Base-by-base conservation (phyloP, 30 jellyfish, hydroid and myxozoan species). In the Aurelia sp. region DNA sequence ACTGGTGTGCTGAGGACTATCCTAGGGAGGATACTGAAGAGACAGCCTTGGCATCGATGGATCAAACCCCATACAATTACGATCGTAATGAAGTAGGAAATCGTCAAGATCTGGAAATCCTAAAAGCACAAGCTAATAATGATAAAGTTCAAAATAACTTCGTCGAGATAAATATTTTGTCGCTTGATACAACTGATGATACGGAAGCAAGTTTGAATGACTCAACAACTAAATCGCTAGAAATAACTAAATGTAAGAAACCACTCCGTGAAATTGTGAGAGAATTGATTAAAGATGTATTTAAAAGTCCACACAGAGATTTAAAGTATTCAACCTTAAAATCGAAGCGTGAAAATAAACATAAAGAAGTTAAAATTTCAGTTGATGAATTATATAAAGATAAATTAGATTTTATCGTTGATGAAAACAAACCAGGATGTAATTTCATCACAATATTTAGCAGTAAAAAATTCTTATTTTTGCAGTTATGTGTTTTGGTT, bases 331-430 rank as follows among this genome's bases (percentile, higher is more conserved):
- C 37, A 55, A 67, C 76, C 23, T 13, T 17, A 18, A 70, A 58
- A 57, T 6, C n/a, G 44, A 68, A 55, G 11, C 47, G 55, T 22
- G 76, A 11, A 3, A 40, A 71, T 59, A 82, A 69, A 61, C 78
- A 31, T 18, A 82, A 60, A 60, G 80, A 82, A 71, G 73, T 82
- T 22, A 82, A 82, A 69, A 82, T 82, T 9, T 82, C 92, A 6
- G 92, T 82, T 30, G 92, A 82, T n/a, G 84, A 69, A 35, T 47
- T 68, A 5, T 72, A 62, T 82, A 70, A 82, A 40, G 86, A 82
- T 73, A 65, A 74, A 62, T 71, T 85, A 13, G 88, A 73, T 66
- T 73, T 73, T 64, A 74, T 85, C 21, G 82, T 74, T 18, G 78
- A 61, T 23, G 67, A 62, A 59, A 60, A 17, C 62, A 85, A 85